These are phyloP conservation scores for Oedothorax gibbosus DNA, from an alignment of 1,140 invertebrate species.

Conservation along the genomic window DNA sequence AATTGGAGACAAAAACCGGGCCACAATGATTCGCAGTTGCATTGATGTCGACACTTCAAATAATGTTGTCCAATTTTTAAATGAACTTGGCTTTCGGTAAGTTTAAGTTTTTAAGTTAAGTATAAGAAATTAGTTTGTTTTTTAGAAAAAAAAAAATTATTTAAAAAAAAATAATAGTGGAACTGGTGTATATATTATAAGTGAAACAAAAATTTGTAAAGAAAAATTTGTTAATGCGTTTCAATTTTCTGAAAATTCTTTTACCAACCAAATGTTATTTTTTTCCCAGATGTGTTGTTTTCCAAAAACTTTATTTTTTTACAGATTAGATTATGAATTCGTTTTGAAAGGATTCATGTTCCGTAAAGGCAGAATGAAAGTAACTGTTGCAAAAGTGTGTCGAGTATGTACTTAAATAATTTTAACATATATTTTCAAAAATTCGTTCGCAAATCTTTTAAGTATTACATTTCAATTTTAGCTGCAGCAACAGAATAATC, in stretches of 20 bases:
- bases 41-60: slow-evolving; percentile 91
- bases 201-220: no score
- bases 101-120: slow-evolving; percentile 1
- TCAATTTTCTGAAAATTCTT: no score
- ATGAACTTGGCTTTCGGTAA: slow-evolving; percentile 81
- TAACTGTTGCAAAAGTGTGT: slow-evolving; percentile 94
- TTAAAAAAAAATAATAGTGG: neutral
- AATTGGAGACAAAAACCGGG: slow-evolving; percentile 85
- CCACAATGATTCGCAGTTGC: slow-evolving; percentile 89
- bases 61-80: slow-evolving; percentile 91
- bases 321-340: slow-evolving; percentile 87
- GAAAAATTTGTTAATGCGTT: no score
- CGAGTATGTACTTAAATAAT: slow-evolving; percentile 71
- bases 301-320: neutral
- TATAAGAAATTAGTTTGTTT: neutral
- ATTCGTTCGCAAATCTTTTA: neutral
- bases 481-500: slow-evolving; percentile 61
- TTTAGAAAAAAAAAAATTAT: neutral
- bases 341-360: slow-evolving; percentile 95
- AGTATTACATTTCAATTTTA: slow-evolving; percentile 22
- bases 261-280: no score
- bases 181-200: no score
- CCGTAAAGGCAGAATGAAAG: slow-evolving; percentile 95
- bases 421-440: neutral
- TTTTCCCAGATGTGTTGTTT: neutral